Evolutionary conservation across 2,888 invertebrate species (phyloP).

Genomic region (Oconnorella tubifera): DNA sequence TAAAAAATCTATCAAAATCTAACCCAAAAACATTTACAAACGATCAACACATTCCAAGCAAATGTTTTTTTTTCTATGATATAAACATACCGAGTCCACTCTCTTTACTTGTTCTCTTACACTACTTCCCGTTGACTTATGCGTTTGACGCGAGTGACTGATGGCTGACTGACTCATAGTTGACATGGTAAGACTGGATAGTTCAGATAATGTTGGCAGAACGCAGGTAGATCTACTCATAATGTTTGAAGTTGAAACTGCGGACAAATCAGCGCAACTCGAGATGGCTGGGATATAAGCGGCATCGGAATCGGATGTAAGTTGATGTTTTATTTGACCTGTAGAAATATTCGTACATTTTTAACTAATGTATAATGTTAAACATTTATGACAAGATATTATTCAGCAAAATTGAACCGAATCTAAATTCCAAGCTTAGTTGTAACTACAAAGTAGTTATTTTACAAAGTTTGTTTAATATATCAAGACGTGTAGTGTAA

Average conservation of each 20-base stretch:
- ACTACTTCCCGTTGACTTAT: neutral
- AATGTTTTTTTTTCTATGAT: no score
- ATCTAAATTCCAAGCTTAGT: no score
- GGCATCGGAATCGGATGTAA: neutral
- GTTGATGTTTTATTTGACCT: no score
- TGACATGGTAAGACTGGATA: neutral
- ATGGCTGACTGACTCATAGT: neutral
- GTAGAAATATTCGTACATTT: no score
- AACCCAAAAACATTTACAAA: neutral
- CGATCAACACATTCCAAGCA: neutral
- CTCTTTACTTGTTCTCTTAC: neutral
- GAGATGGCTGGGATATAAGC: no score
- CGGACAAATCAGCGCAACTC: no score
- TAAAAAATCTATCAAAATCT: neutral
- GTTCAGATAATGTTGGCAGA: neutral
- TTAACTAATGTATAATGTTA: neutral
- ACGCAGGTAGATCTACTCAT: conserved; percentile 1
- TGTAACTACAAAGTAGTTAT: no score
- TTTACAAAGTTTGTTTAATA: no score
- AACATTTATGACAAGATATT: neutral
- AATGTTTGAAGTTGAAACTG: neutral
- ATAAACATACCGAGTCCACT: no score
- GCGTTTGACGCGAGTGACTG: neutral
- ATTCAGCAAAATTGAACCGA: no score
- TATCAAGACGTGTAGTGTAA: no score